Conservation (phyloP, 2,888 invertebrate genomes). For the Ectemnius cavifrons region DNA sequence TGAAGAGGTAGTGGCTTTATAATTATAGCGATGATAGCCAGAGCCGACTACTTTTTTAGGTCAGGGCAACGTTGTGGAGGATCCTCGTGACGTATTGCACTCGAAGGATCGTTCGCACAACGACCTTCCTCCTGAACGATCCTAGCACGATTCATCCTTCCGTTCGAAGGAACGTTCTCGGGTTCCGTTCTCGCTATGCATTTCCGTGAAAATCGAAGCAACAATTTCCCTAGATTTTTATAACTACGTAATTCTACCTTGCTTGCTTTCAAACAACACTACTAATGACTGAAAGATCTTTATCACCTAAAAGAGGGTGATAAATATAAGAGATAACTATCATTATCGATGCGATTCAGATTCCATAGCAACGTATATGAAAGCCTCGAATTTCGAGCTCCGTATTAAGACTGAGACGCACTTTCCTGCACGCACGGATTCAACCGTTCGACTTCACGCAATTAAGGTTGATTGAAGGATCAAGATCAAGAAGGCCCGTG, state of each 20-base stretch:
- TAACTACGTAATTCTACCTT: not conserved
- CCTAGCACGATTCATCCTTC: slow-evolving; percentile 24
- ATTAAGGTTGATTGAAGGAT: slow-evolving; percentile 46
- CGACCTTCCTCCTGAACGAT: slow-evolving; percentile 50
- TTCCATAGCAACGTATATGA: no score
- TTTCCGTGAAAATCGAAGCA: slow-evolving; percentile 23
- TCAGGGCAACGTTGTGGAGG: slow-evolving; percentile 69
- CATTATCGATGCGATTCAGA: no score
- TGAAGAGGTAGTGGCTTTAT: slow-evolving; percentile 25
- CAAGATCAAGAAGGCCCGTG: slow-evolving; percentile 49
- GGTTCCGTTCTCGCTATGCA: slow-evolving; percentile 12
- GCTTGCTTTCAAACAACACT: not conserved
- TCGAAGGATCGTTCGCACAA: slow-evolving; percentile 54
- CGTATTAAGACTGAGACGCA: not conserved
- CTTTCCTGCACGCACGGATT: slow-evolving; percentile 3
- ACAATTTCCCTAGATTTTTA: slow-evolving; percentile 12
- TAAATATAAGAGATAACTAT: no score
- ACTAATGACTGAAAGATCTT: no score
- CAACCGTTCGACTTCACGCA: slow-evolving; percentile 39
- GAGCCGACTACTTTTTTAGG: slow-evolving; percentile 70
- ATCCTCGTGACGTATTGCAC: slow-evolving; percentile 67
- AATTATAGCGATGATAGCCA: slow-evolving; percentile 60
- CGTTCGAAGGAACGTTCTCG: slow-evolving; percentile 19
- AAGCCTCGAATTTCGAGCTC: no score
- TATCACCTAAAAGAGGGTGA: no score